Evolutionary conservation across 1,140 invertebrate species (phyloP).

Genomic region (Psilanteris sp.): DNA sequence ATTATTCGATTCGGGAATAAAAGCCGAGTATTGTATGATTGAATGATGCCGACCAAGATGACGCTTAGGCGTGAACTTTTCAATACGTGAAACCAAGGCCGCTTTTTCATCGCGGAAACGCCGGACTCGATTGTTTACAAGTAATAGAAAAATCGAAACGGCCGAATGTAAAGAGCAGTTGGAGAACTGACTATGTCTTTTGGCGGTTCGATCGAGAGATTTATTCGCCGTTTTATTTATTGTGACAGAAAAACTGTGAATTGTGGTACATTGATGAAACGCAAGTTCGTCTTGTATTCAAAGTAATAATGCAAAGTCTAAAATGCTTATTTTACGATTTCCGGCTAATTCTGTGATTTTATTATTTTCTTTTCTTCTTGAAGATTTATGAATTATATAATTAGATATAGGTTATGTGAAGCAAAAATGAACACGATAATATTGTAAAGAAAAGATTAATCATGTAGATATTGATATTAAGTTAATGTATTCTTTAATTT

Average conservation of each 20-base stretch:
- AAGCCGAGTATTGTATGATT: conserved; percentile 27
- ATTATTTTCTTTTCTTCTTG: no score
- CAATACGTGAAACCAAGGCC: conserved; percentile 1
- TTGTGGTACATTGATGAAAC: conserved; percentile 36
- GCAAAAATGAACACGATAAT: no score
- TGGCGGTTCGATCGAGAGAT: not conserved
- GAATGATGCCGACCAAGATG: conserved; percentile 27
- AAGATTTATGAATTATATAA: no score
- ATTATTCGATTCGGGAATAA: conserved; percentile 52
- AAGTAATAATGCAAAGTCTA: no score
- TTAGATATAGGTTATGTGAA: no score
- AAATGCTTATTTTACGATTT: no score
- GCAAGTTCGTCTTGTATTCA: conserved; percentile 1
- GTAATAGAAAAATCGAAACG: conserved; percentile 14
- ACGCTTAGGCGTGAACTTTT: conserved; percentile 45
- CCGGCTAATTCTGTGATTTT: no score
- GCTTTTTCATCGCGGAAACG: conserved; percentile 11
- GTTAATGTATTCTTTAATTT: no score
- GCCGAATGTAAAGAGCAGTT: conserved; percentile 12
- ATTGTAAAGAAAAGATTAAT: no score
- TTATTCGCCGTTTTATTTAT: conserved; percentile 39
- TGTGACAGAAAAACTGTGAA: conserved; percentile 17
- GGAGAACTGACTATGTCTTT: conserved; percentile 8
- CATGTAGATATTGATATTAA: no score
- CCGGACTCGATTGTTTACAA: conserved; percentile 31